A percentile compares a stretch with the other conserved stretches of the same genome.
Evolutionary conservation across 2,797 vertebrate species (phyloP).

Genomic region (Clarias laeviceps): DNA sequence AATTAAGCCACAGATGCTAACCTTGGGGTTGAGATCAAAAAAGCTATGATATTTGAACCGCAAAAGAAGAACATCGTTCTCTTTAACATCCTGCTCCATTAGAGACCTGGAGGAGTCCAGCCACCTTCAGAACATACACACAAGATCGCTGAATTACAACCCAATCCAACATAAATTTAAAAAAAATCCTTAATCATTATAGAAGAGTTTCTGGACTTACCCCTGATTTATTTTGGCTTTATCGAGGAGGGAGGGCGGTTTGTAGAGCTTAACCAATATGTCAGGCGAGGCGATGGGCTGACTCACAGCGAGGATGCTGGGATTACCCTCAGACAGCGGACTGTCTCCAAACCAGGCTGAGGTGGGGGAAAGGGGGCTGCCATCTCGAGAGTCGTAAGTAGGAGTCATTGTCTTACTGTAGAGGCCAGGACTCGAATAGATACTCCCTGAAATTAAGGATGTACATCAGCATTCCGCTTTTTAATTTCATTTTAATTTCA

Average conservation of each 20-base stretch:
- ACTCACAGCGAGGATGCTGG: conserved; percentile 95
- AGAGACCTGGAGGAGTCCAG: conserved; percentile 96
- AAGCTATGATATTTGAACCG: conserved; percentile 99
- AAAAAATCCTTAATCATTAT: neutral
- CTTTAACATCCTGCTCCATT: conserved; percentile 99
- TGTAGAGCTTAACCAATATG: conserved; percentile 94
- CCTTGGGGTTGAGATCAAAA: conserved; percentile 99
- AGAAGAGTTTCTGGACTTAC: conserved; percentile 71
- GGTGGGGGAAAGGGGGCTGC: conserved; percentile 95
- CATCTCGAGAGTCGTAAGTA: conserved; percentile 95
- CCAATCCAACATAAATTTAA: neutral
- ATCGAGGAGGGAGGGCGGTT: conserved; percentile 94
- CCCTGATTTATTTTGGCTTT: conserved; percentile 99
- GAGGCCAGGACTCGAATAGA: conserved; percentile 97
- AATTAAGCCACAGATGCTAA: conserved; percentile 53
- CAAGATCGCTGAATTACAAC: neutral
- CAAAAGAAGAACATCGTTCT: conserved; percentile 95
- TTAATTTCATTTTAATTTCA: neutral
- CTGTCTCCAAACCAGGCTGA: conserved; percentile 98
- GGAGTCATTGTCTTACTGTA: conserved; percentile 99
- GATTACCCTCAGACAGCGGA: conserved; percentile 96
- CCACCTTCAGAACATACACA: conserved; percentile 79
- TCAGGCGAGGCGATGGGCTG: conserved; percentile 95
- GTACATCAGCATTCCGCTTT: conserved; percentile 8
- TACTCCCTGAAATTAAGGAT: conserved; percentile 83